phyloP scores from a whole-genome alignment of 2,797 vertebrate genomes.

The Platyrinchus mystaceus region DNA sequence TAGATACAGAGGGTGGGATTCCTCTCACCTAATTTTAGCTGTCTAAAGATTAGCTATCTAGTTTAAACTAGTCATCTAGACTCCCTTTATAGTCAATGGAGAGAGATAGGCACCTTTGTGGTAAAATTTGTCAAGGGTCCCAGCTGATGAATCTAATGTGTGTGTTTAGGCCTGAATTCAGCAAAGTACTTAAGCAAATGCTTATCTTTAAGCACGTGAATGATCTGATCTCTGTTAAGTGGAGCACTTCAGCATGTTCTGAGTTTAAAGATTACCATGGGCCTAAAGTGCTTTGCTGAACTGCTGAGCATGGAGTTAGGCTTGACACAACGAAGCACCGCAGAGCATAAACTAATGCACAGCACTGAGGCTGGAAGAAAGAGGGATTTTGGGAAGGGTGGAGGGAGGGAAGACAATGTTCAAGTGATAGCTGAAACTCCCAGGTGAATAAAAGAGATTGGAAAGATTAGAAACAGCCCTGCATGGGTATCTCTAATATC shows the following conservation, averaged over 20 bases:
- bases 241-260: constrained; percentile 14
- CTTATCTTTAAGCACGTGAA: constrained; percentile 31
- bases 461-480: neutral
- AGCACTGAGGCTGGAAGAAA: neutral
- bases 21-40: constrained; percentile 40
- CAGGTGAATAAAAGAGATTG: neutral
- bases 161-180: constrained; percentile 48
- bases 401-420: neutral
- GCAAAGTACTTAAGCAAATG: constrained; percentile 33
- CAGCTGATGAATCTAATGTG: constrained; percentile 21
- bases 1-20: neutral
- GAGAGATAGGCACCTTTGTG: constrained; percentile 28
- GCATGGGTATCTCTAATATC: neutral
- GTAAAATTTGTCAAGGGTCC: neutral
- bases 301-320: neutral
- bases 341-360: neutral
- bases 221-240: constrained; percentile 57
- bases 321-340: neutral
- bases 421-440: neutral
- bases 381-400: neutral
- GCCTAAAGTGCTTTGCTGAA: neutral
- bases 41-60: constrained; percentile 31
- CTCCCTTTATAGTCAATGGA: neutral
- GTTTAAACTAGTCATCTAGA: neutral
- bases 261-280: neutral